Conservation (phyloP, 2,113 vertebrate genomes). For the Paralichthys olivaceus region DNA sequence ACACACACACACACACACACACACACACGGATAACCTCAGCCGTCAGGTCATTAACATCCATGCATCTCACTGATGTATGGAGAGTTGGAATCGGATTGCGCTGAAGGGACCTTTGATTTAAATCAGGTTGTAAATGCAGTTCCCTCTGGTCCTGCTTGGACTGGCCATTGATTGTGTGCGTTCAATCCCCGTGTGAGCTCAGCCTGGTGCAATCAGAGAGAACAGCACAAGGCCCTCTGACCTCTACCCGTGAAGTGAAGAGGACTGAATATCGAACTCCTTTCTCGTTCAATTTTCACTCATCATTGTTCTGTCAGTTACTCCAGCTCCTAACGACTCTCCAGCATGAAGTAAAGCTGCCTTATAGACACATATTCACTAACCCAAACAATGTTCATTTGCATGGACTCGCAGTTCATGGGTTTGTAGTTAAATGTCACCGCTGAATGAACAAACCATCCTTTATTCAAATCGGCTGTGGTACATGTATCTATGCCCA, state of each 20-base stretch:
- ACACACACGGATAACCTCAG: not conserved
- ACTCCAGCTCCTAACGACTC: conserved; percentile 56
- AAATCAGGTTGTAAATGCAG: conserved; percentile 66
- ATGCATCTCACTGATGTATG: conserved; percentile 44
- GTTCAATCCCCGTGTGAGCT: conserved; percentile 52
- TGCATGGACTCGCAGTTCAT: conserved; percentile 32
- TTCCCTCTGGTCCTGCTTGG: conserved; percentile 45
- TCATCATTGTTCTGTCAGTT: conserved; percentile 76
- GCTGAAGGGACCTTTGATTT: conserved; percentile 72
- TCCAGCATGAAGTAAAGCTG: conserved; percentile 28
- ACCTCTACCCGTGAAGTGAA: conserved; percentile 48
- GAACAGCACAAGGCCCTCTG: conserved; percentile 58
- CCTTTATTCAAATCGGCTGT: conserved; percentile 40
- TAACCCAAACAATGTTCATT: conserved; percentile 57
- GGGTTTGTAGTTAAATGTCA: conserved; percentile 39
- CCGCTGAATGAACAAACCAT: conserved; percentile 34
- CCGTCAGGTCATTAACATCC: conserved; percentile 53
- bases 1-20: not conserved
- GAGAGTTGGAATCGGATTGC: conserved; percentile 64
- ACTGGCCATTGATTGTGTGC: conserved; percentile 70
- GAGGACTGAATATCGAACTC: conserved; percentile 69
- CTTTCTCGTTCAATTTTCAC: conserved; percentile 71
- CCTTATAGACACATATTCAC: conserved; percentile 53
- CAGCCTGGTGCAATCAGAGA: conserved; percentile 60
- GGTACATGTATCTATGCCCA: not conserved